Evolutionary conservation across 2,113 vertebrate species (phyloP), one percentile per base, ranked within the genome.

Genomic region (Empidonax alnorum): DNA sequence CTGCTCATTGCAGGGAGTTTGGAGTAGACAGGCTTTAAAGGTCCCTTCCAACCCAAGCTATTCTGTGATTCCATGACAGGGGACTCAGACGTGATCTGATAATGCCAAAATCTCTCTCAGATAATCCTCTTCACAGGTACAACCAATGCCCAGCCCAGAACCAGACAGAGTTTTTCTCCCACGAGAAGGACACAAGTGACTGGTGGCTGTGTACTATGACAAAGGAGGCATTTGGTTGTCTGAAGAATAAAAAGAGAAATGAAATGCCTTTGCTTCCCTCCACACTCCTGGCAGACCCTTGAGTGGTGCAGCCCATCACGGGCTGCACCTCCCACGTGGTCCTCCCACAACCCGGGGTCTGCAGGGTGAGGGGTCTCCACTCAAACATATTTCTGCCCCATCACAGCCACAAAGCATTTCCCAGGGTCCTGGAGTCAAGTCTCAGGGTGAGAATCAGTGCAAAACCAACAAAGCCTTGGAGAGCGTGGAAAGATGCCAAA

Each of bases 351-450:
- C 27, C 50, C 28, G 5, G 65, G 19, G 50, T 25, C 77, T 30
- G 63, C 25, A 37, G 82, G 31, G 8, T 3, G 37, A 52, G 52
- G 1, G 41, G 47, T 47, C 77, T 46, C 55, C 46, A 2, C 74
- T 49, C 84, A 75, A 66, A 87, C 79, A 1, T 23, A 31, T 9
- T 21, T 1, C 66, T 59, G 37, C 63, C 37, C 74, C 92, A 75
- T 31, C 10, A 3, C 91, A 52, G 86, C 77, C 65, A 13, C 21
- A 9, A 65, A 79, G 78, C 8, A 93, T 95, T 95, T 95, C 96
- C 91, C 95, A 90, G 84, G 94, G 83, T 89, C 94, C 80, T 41
- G 80, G 66, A 94, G 95, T 74, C 94, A 78, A 50, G 23, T 6
- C 86, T 89, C 68, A 25, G 86, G 46, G 89, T 7, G 67, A 91